Evolutionary conservation across 2,113 vertebrate genomes (phyloP).

Genomic region (Plecturocebus donacophilus): DNA sequence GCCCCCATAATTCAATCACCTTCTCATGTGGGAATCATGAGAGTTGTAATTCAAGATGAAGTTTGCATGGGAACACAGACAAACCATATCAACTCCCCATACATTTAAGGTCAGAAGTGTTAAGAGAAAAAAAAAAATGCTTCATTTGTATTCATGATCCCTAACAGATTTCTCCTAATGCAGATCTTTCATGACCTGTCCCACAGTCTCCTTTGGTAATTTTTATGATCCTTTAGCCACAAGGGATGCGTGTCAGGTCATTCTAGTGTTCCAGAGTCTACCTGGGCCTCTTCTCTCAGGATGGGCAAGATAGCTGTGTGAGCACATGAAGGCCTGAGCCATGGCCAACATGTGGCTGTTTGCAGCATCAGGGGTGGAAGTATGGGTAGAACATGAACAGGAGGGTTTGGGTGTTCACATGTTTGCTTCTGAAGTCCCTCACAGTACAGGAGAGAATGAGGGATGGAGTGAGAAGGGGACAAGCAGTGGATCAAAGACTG

Average conservation of each 20-base stretch:
- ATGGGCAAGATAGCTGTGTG: background rate
- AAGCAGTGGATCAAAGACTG: too few species aligned
- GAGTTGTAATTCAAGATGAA: too few species aligned
- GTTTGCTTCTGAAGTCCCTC: background rate
- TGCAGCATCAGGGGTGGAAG: too few species aligned
- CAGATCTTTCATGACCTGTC: background rate
- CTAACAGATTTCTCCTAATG: background rate
- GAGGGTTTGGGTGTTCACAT: background rate
- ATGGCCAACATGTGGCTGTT: too few species aligned
- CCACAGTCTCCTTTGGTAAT: background rate
- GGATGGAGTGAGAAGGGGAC: background rate
- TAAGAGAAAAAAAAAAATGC: background rate
- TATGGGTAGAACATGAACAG: background rate
- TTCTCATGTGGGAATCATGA: too few species aligned
- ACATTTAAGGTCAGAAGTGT: background rate
- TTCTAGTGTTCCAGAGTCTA: background rate
- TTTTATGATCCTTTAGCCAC: background rate
- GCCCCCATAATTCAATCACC: too few species aligned
- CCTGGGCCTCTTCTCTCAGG: background rate
- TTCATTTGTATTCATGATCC: background rate
- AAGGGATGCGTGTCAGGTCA: background rate
- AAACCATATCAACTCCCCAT: too few species aligned
- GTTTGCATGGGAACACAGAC: too few species aligned
- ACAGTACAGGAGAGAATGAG: background rate
- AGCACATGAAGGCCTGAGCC: background rate